phyloP scores from a whole-genome alignment of 2,113 vertebrate species.

The Bolborhynchus lineola region DNA sequence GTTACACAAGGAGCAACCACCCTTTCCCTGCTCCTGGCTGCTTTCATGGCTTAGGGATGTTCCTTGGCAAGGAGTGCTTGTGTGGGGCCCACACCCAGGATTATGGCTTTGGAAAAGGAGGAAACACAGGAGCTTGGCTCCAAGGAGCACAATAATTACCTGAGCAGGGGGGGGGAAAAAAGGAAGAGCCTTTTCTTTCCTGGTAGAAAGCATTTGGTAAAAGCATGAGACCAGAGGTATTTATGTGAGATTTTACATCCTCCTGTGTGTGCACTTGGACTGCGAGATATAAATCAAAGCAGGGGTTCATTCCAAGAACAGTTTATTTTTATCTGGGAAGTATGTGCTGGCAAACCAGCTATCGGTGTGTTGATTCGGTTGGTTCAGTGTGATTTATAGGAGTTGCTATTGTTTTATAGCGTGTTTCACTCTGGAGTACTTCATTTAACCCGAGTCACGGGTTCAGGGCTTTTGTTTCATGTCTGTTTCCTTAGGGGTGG shows the following conservation, averaged over 20 bases:
- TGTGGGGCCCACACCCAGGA: conserved; percentile 29
- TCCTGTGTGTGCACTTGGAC: conserved; percentile 48
- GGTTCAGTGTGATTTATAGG: conserved; percentile 17
- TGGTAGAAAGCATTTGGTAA: conserved; percentile 47
- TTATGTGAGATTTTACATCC: conserved; percentile 59
- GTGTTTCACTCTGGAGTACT: neutral
- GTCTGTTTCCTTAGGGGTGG: neutral
- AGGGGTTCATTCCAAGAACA: conserved; percentile 56
- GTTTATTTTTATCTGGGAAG: conserved; percentile 64
- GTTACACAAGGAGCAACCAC: neutral
- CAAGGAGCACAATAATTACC: conserved; percentile 28
- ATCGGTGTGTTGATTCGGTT: conserved; percentile 7
- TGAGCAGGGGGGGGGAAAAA: neutral
- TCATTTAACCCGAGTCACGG: neutral
- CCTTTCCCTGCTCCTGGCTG: neutral
- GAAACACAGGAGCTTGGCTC: neutral
- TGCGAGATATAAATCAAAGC: conserved; percentile 45
- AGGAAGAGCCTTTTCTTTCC: conserved; percentile 21
- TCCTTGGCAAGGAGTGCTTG: neutral
- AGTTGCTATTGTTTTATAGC: conserved; percentile 1
- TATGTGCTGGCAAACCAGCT: conserved; percentile 26
- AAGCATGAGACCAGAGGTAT: conserved; percentile 35
- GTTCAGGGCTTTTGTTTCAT: neutral
- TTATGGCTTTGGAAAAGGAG: conserved; percentile 14
- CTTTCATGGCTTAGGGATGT: neutral